These are phyloP conservation scores for Pantala flavescens DNA, from an alignment of 1,140 invertebrate genomes.

Conservation along the genomic window DNA sequence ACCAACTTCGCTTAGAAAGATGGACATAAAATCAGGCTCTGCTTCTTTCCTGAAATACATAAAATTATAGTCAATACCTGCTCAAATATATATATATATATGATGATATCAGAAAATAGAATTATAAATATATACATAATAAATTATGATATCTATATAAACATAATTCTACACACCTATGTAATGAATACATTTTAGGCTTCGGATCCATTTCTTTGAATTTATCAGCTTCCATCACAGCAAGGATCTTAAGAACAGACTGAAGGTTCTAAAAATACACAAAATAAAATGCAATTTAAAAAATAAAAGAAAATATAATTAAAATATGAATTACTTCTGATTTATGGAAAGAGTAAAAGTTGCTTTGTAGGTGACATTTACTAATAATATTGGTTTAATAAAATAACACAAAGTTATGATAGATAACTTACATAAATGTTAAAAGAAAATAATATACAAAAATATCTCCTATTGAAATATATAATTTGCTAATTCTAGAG, in stretches of 20 bases:
- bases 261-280: slow-evolving; percentile 37
- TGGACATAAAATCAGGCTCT: slow-evolving; percentile 59
- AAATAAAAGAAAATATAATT: slow-evolving; percentile 10
- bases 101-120: too few species aligned
- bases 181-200: slow-evolving; percentile 46
- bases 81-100: too few species aligned
- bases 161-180: slow-evolving; percentile 29
- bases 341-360: not conserved
- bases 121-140: too few species aligned
- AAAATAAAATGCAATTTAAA: slow-evolving; percentile 1
- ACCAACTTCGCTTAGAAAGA: slow-evolving; percentile 47
- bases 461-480: too few species aligned
- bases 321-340: not conserved
- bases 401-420: too few species aligned
- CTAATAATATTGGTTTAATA: too few species aligned
- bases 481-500: too few species aligned
- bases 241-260: slow-evolving; percentile 52
- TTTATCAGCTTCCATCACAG: slow-evolving; percentile 48
- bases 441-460: too few species aligned
- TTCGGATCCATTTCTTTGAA: slow-evolving; percentile 40
- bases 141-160: too few species aligned
- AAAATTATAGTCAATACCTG: too few species aligned
- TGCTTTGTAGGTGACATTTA: too few species aligned
- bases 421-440: too few species aligned
- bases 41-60: slow-evolving; percentile 50